Conservation (phyloP, 2,113 vertebrate genomes). For the Lepisosteus osseus region DNA sequence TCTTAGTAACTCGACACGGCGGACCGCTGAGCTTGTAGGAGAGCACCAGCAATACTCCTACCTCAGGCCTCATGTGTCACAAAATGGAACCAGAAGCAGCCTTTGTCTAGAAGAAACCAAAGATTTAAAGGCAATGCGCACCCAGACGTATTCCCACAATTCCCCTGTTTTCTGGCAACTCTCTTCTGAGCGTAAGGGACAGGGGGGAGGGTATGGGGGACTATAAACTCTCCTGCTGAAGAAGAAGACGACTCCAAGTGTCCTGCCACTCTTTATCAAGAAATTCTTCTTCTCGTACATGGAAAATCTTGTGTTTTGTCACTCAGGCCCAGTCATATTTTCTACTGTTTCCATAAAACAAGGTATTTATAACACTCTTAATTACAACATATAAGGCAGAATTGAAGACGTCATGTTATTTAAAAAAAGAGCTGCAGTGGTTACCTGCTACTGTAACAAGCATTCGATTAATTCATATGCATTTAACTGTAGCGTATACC, state of each 20-base stretch:
- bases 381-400: no score
- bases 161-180: neutral
- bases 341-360: no score
- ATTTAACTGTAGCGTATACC: neutral
- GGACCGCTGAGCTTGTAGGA: neutral
- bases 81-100: neutral
- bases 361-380: no score
- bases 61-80: neutral
- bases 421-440: neutral
- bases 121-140: neutral
- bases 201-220: neutral
- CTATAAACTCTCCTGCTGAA: no score
- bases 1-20: constrained; percentile 48
- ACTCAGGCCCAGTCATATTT: no score
- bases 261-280: no score
- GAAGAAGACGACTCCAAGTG: no score
- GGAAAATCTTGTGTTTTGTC: no score
- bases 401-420: no score
- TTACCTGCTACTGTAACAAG: neutral
- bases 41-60: neutral
- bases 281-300: no score
- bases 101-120: neutral
- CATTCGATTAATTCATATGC: constrained; percentile 1
- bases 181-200: neutral
- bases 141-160: neutral